These are phyloP conservation scores for Rhinoderma darwinii DNA, from an alignment of 2,113 vertebrate genomes.

Conservation along the genomic window DNA sequence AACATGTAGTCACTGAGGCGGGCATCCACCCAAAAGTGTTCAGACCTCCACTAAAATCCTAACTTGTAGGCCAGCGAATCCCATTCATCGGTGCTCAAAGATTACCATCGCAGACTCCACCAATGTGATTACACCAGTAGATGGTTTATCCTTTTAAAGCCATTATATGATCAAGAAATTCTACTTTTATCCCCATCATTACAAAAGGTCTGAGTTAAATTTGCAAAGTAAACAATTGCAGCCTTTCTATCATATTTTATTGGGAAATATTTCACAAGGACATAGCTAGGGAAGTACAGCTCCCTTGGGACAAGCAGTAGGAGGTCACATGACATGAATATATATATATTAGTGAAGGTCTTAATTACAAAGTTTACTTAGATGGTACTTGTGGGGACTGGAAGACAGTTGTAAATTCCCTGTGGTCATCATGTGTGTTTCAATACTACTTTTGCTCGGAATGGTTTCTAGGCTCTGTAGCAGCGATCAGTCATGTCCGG, in stretches of 20 bases:
- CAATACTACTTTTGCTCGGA: background rate
- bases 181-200: too few species aligned
- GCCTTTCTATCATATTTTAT: background rate
- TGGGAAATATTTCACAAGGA: background rate
- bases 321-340: background rate
- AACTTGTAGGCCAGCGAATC: too few species aligned
- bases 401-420: background rate
- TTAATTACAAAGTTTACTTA: background rate
- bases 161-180: too few species aligned
- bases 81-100: too few species aligned
- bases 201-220: too few species aligned
- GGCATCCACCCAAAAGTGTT: too few species aligned
- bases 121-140: too few species aligned
- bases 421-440: background rate
- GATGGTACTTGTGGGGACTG: too few species aligned
- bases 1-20: too few species aligned
- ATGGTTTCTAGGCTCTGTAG: background rate
- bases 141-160: too few species aligned
- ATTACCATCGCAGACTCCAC: too few species aligned
- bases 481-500: background rate
- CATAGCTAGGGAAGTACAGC: background rate
- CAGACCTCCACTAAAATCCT: too few species aligned
- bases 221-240: background rate
- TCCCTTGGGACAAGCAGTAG: background rate
- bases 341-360: background rate